phyloP scores from a whole-genome alignment of 2,888 invertebrate species.

The Ischnura elegans region DNA sequence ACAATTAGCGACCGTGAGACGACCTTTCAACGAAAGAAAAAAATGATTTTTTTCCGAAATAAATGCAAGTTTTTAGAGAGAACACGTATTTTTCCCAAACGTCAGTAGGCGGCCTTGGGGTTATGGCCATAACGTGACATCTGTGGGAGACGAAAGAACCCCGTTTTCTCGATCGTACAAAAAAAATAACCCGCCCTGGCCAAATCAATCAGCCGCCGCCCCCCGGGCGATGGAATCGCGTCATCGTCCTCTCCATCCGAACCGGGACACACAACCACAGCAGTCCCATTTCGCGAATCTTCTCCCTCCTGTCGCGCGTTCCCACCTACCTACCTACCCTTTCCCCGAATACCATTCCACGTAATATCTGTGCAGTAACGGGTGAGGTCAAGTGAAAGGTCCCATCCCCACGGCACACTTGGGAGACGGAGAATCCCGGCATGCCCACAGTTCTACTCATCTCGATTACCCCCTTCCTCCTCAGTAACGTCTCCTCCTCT shows the following conservation, averaged over 20 bases:
- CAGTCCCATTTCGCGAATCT: neutral
- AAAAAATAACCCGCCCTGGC: neutral
- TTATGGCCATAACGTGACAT: neutral
- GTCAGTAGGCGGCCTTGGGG: neutral
- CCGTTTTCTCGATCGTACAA: neutral
- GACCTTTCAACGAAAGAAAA: no score
- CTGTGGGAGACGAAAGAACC: neutral
- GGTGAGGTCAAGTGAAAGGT: conserved; percentile 3
- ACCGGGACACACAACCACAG: neutral
- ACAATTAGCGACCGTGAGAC: no score
- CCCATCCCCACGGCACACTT: neutral
- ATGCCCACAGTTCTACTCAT: neutral
- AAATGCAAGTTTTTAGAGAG: no score
- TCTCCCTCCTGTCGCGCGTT: neutral
- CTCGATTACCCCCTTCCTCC: neutral
- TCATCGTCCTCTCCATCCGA: neutral
- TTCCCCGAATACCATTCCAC: neutral
- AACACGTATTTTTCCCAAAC: neutral
- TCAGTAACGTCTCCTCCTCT: no score
- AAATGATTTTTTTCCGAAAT: no score
- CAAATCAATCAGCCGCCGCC: conserved; percentile 2
- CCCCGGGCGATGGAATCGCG: neutral
- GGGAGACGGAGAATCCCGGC: neutral
- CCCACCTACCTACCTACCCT: no score
- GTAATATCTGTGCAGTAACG: neutral